These are phyloP conservation scores for Zenarchopterus dispar DNA, from an alignment of 2,797 vertebrate species.

Conservation along the genomic window DNA sequence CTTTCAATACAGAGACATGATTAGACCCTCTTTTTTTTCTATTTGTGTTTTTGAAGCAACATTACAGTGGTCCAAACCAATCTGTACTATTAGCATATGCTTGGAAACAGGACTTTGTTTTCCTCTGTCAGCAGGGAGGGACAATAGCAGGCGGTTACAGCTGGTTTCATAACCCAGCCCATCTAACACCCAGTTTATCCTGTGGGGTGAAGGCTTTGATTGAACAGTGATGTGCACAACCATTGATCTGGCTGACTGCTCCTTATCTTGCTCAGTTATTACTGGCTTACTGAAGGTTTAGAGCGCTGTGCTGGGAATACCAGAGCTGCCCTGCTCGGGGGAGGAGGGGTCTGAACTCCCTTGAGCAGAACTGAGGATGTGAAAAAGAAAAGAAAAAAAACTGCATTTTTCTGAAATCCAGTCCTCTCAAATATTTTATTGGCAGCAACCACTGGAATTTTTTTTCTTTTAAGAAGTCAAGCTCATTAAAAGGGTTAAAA, in stretches of 20 bases:
- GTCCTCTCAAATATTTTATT: slow-evolving; percentile 7
- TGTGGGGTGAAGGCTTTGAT: slow-evolving; percentile 62
- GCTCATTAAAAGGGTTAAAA: neutral
- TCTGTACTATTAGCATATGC: too few species aligned
- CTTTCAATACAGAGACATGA: too few species aligned
- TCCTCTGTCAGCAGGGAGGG: slow-evolving; percentile 14
- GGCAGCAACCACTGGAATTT: neutral
- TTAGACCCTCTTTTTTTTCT: neutral
- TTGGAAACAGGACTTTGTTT: neutral
- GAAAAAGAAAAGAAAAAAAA: neutral
- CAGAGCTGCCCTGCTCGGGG: slow-evolving; percentile 31
- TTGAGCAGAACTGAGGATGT: slow-evolving; percentile 10
- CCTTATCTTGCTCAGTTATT: slow-evolving; percentile 64
- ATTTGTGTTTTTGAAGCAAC: neutral
- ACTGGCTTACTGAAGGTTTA: slow-evolving; percentile 59
- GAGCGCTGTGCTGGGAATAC: slow-evolving; percentile 52
- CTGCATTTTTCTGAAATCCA: neutral
- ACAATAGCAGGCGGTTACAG: slow-evolving; percentile 45
- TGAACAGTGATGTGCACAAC: slow-evolving; percentile 62
- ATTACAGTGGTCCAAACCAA: too few species aligned
- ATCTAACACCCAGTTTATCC: slow-evolving; percentile 53
- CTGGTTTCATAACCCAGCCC: slow-evolving; percentile 50
- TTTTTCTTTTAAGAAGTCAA: neutral
- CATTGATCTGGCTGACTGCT: slow-evolving; percentile 71
- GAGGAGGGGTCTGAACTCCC: slow-evolving; percentile 27